phyloP scores from a whole-genome alignment of 2,113 vertebrate species.

The Trachemys scripta region DNA sequence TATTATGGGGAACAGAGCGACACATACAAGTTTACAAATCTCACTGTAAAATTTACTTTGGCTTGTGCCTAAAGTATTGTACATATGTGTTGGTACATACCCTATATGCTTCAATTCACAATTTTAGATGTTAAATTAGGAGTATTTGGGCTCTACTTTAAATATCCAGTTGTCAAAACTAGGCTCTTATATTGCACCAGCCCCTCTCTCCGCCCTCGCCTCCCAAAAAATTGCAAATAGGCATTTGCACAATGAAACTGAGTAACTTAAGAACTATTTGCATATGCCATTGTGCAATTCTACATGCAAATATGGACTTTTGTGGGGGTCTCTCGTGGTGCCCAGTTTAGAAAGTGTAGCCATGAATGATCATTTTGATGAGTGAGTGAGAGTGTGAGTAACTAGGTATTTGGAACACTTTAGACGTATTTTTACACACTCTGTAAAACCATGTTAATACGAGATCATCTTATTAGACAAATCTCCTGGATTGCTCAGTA shows the following conservation, averaged over 20 bases:
- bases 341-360: constrained; percentile 36
- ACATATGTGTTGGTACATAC: constrained; percentile 24
- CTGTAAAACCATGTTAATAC: constrained; percentile 52
- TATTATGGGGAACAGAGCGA: not conserved
- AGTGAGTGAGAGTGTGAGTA: constrained; percentile 45
- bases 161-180: constrained; percentile 25
- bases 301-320: not conserved
- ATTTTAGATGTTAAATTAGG: constrained; percentile 24
- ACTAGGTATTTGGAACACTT: constrained; percentile 61
- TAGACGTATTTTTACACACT: constrained; percentile 57
- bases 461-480: constrained; percentile 57
- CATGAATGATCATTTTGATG: constrained; percentile 11
- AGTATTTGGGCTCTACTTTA: constrained; percentile 17
- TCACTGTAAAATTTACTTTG: constrained; percentile 39
- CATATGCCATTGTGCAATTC: not conserved
- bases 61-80: constrained; percentile 1
- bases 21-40: not conserved
- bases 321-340: not conserved
- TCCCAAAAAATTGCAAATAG: not conserved
- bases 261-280: constrained; percentile 18
- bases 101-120: not conserved
- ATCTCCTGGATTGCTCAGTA: constrained; percentile 65
- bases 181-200: not conserved
- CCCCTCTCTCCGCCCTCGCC: too few species aligned
- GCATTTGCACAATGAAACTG: constrained; percentile 5